phyloP scores from a whole-genome alignment of 2,888 invertebrate species.

The Acrobasis consociella region DNA sequence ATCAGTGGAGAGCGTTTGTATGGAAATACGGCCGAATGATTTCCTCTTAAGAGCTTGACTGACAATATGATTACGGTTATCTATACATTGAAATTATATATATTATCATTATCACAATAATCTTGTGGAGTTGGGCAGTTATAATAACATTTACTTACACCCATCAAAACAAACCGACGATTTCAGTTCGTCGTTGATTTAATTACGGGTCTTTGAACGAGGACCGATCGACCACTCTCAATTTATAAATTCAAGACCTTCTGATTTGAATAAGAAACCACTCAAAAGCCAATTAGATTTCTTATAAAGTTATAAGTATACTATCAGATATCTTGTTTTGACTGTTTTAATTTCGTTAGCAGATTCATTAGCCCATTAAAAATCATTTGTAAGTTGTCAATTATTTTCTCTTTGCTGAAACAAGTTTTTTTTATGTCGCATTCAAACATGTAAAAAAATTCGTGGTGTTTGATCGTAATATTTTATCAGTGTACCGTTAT shows the following conservation, averaged over 20 bases:
- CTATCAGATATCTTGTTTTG: neutral
- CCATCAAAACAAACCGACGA: neutral
- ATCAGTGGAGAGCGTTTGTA: no score
- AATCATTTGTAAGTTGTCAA: neutral
- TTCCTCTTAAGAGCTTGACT: no score
- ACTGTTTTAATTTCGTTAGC: neutral
- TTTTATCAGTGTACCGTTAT: slow-evolving; percentile 13
- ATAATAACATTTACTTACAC: neutral
- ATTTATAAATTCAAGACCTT: neutral
- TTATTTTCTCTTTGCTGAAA: neutral
- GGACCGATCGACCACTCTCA: neutral
- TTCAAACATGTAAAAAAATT: slow-evolving; percentile 1
- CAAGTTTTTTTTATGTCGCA: neutral
- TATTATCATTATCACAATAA: neutral
- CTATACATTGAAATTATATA: neutral
- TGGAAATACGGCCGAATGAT: no score
- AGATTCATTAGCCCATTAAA: neutral
- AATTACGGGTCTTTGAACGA: neutral
- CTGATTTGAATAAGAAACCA: slow-evolving; percentile 5
- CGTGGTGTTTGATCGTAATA: slow-evolving; percentile 5
- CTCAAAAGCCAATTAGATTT: slow-evolving; percentile 10
- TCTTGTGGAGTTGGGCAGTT: neutral
- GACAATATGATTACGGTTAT: neutral
- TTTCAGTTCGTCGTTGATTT: neutral
- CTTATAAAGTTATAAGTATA: neutral